Conservation (phyloP, 2,797 vertebrate species). For the Propithecus perrieri region DNA sequence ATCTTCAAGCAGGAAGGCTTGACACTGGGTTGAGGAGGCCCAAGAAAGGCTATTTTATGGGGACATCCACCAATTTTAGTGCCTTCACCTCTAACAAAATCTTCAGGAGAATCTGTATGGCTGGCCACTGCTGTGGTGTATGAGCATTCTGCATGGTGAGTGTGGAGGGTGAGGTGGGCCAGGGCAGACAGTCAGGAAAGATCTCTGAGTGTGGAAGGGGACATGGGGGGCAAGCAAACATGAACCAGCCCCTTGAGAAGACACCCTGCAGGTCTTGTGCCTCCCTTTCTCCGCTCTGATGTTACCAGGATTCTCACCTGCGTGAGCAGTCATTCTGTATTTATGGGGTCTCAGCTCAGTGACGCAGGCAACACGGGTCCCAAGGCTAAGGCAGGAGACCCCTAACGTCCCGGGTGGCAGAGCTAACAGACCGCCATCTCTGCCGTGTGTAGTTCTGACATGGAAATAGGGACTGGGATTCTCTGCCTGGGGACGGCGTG, state of each 20-base stretch:
- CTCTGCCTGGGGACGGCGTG: no score
- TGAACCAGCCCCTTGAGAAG: not conserved
- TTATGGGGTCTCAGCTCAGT: not conserved
- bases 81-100: not conserved
- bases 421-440: not conserved
- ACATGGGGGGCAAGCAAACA: accelerated
- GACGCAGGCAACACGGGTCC: not conserved
- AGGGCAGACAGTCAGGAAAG: not conserved
- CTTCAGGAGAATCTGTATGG: not conserved
- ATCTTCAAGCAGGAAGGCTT: not conserved
- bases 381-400: not conserved
- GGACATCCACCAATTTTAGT: not conserved
- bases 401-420: not conserved
- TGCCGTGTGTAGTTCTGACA: not conserved
- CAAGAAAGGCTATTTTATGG: not conserved
- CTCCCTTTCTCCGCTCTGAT: accelerated
- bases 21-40: not conserved
- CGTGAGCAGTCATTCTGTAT: not conserved
- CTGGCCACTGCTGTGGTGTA: not conserved
- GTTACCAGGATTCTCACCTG: not conserved
- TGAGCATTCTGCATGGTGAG: accelerated
- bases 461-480: not conserved
- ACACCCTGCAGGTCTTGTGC: not conserved
- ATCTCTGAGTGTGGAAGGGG: not conserved
- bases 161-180: no score